Evolutionary conservation across 2,113 vertebrate genomes (phyloP).

Genomic region (Pygoscelis antarcticus): DNA sequence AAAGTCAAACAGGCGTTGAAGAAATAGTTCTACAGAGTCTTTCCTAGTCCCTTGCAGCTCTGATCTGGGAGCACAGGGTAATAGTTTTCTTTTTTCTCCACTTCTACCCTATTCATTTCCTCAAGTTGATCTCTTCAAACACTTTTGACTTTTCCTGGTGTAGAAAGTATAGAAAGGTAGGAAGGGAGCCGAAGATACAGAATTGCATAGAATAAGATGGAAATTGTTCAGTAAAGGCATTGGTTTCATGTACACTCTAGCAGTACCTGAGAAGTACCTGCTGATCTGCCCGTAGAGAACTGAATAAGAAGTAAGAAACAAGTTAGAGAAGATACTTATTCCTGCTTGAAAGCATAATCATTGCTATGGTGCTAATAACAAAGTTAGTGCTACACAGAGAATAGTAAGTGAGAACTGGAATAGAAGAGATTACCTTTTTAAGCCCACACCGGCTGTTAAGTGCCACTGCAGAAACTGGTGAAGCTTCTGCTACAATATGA

Average conservation of each 20-base stretch:
- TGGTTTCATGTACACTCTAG: neutral
- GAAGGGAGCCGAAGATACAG: neutral
- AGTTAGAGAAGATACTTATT: neutral
- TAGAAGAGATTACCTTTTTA: conserved; percentile 22
- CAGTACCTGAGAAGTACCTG: neutral
- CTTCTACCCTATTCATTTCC: neutral
- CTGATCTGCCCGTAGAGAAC: neutral
- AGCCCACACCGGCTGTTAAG: conserved; percentile 20
- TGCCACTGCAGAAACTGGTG: conserved; percentile 17
- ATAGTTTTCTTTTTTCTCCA: neutral
- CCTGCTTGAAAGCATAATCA: neutral
- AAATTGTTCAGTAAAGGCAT: neutral
- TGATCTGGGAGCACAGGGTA: neutral
- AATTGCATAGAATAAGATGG: neutral
- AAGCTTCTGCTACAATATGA: conserved; percentile 36
- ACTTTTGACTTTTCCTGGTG: neutral
- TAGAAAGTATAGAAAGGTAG: neutral
- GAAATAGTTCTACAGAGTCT: neutral
- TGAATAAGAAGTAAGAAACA: neutral
- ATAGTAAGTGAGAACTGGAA: neutral
- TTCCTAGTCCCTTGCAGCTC: neutral
- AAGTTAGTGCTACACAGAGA: neutral
- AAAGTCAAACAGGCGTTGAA: neutral
- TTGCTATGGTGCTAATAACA: conserved; percentile 1
- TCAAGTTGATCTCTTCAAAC: neutral